phyloP scores from a whole-genome alignment of 2,113 vertebrate species.

The Willisornis vidua region DNA sequence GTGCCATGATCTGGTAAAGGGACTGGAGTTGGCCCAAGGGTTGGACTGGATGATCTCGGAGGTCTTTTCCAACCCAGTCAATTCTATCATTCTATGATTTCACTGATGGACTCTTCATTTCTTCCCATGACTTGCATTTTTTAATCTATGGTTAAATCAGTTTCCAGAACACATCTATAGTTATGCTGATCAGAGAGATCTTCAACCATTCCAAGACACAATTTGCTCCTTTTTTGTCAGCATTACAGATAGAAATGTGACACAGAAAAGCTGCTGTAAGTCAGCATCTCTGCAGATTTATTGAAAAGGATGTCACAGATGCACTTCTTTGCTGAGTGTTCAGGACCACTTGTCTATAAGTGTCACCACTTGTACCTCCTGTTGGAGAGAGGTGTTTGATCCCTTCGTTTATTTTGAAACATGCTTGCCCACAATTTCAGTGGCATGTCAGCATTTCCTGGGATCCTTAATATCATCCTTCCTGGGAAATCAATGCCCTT shows the following conservation, averaged over 20 bases:
- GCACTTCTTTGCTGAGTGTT: background rate
- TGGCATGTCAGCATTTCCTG: background rate
- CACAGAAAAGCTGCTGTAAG: background rate
- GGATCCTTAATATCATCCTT: background rate
- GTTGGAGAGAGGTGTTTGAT: background rate
- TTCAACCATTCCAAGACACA: fast-evolving
- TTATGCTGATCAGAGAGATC: background rate
- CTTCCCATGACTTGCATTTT: background rate
- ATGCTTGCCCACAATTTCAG: background rate
- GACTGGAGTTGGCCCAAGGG: too few relatives aligned
- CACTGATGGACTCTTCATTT: background rate
- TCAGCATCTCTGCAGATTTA: fast-evolving
- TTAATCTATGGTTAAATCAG: background rate
- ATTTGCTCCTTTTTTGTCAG: background rate
- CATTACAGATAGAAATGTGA: too few relatives aligned
- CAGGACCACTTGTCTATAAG: background rate
- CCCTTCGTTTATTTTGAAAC: background rate
- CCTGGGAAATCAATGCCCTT: background rate
- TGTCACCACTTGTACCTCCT: background rate
- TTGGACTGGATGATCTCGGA: too few relatives aligned
- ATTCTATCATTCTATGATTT: background rate
- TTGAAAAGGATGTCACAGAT: background rate
- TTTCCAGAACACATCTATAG: background rate
- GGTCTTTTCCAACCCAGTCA: too few relatives aligned
- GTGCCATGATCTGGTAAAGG: too few relatives aligned